Base-by-base conservation (phyloP, 2,797 vertebrate species). In the Trachops cirrhosus region DNA sequence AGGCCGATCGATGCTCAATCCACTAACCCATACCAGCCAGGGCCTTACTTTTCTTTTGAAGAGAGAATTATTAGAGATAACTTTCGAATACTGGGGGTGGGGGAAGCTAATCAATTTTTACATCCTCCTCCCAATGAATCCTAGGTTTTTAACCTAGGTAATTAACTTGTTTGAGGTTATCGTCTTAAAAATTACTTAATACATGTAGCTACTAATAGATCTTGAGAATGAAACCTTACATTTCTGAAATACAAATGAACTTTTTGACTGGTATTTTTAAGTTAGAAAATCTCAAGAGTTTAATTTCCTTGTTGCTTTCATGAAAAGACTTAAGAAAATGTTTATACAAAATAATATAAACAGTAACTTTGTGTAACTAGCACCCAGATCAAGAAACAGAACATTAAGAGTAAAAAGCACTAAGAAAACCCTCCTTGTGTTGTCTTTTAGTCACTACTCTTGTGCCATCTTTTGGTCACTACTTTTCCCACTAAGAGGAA, bases 271-370 rank as follows among this genome's bases (percentile, higher is more conserved):
- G 79, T 18, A 34, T 75, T 91, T 88, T 78, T 46, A 1, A 91
- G 50, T 92, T n/a, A 89, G 50, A 95, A 39, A 95, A 68, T 54
- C 59, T 52, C 44, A 68, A 94, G 88, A 19, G 80, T 62, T 79
- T 59, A 95, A 88, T 15, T 89, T 94, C 57, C 54, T 62, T 91
- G 22, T 6, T 71, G 14, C 46, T 91, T 93, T 86, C 29, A 86
- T 67, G 39, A 91, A 91, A 88, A 93, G 46, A 82, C 18, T 75
- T 62, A 90, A 32, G 39, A 44, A 73, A 73, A 44, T 44, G 14
- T 73, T 73, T 73, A 71, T 19, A 83, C n/a, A 89, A 92, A 86
- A 80, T 79, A 85, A 92, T 57, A 22, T 50, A 52, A 89, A 86
- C 18, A 89, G 34, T 85, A 80, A 86, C 37, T 19, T 59, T 93